These are phyloP conservation scores for Lucilia cuprina DNA, from an alignment of 1,140 invertebrate genomes.

Conservation along the genomic window DNA sequence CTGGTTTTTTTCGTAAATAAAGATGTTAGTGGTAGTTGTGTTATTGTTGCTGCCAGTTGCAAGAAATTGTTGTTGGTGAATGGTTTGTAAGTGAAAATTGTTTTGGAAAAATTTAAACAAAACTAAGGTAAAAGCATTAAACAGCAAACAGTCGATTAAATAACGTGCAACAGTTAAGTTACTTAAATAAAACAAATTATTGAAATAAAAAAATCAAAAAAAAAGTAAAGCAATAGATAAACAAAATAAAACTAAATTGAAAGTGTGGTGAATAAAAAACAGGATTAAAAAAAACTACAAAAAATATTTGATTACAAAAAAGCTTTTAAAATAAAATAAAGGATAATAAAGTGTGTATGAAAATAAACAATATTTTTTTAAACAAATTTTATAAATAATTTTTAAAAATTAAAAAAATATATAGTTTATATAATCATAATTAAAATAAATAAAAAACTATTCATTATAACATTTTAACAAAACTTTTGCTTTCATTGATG, in stretches of 20 bases:
- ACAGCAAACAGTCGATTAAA: constrained; percentile 17
- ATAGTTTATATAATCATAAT: neutral
- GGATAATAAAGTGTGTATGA: too few relatives aligned
- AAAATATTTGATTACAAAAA: neutral
- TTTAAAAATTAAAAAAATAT: too few relatives aligned
- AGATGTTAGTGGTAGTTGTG: neutral
- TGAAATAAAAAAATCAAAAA: neutral
- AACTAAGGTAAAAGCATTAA: constrained; percentile 27
- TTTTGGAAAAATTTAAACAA: constrained; percentile 9
- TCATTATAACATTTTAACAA: neutral
- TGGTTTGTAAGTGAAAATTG: constrained; percentile 16
- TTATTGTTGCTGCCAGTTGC: neutral
- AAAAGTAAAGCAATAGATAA: neutral
- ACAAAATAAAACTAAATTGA: neutral
- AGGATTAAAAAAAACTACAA: neutral
- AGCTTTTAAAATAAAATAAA: neutral
- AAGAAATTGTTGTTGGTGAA: neutral
- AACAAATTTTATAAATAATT: too few relatives aligned
- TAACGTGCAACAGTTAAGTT: constrained; percentile 24
- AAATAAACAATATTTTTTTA: too few relatives aligned
- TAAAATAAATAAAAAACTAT: neutral
- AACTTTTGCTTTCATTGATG: constrained; percentile 14
- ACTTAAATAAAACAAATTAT: neutral
- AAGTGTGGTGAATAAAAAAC: neutral
- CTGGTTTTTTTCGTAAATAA: neutral